Conservation (phyloP, 2,113 vertebrate species). For the Poeciliopsis prolifica region DNA sequence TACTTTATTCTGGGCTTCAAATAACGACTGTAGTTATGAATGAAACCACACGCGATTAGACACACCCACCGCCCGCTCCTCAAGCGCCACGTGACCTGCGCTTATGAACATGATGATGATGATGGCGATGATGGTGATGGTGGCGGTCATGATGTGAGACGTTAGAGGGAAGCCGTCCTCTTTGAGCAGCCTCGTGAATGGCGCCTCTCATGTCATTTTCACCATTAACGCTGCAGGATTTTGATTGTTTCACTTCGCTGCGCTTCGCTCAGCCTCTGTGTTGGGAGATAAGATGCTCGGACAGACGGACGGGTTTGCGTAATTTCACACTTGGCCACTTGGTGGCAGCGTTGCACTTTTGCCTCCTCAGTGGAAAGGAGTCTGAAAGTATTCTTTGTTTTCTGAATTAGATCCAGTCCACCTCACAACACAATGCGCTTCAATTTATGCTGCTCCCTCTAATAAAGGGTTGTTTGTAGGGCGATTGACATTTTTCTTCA, state of each 20-base stretch:
- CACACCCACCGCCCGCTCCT: conserved; percentile 79
- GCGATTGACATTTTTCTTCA: too few relatives aligned
- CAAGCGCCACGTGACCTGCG: conserved; percentile 66
- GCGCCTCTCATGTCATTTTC: neutral
- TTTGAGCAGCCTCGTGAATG: conserved; percentile 58
- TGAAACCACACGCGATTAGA: conserved; percentile 78
- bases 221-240: too few relatives aligned
- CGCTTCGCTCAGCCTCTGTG: neutral
- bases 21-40: conserved; percentile 82
- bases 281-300: neutral
- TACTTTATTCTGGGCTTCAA: conserved; percentile 75
- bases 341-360: conserved; percentile 46
- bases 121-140: conserved; percentile 15
- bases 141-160: conserved; percentile 54
- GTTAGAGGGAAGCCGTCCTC: conserved; percentile 46
- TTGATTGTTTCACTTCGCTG: neutral
- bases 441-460: too few relatives aligned
- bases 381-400: neutral
- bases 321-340: conserved; percentile 21
- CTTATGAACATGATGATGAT: conserved; percentile 54
- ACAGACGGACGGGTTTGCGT: conserved; percentile 20
- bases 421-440: neutral
- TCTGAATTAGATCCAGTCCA: neutral
- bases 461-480: too few relatives aligned
- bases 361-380: neutral